These are phyloP conservation scores for Euzetes globulus DNA, from an alignment of 2,888 invertebrate genomes.

Conservation along the genomic window DNA sequence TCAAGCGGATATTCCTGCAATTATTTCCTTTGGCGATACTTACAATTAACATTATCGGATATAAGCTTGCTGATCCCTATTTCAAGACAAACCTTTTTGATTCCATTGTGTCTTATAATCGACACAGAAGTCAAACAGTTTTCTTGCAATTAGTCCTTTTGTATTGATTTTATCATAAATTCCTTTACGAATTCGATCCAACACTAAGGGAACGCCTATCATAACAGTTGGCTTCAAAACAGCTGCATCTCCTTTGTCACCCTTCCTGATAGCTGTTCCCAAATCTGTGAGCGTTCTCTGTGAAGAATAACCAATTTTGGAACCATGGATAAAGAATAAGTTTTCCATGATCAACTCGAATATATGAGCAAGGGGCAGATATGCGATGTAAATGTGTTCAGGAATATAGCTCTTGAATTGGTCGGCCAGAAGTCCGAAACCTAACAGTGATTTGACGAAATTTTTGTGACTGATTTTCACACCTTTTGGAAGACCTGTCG, in stretches of 20 bases:
- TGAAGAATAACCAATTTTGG: constrained; percentile 91
- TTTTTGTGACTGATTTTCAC: constrained; percentile 42
- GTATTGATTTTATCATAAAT: constrained; percentile 80
- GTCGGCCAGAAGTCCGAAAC: not conserved
- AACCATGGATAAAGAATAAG: constrained; percentile 68
- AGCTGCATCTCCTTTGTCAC: constrained; percentile 85
- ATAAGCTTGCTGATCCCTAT: too few species aligned
- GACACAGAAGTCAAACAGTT: constrained; percentile 88
- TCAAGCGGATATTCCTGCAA: too few species aligned
- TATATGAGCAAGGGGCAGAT: constrained; percentile 92
- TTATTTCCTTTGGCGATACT: too few species aligned
- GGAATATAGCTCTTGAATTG: not conserved
- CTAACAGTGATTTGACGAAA: constrained; percentile 32
- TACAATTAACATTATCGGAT: too few species aligned
- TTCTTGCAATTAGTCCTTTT: constrained; percentile 66
- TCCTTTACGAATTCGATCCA: constrained; percentile 94
- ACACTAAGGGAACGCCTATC: constrained; percentile 89
- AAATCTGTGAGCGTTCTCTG: constrained; percentile 65
- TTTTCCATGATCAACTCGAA: constrained; percentile 77
- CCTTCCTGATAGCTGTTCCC: constrained; percentile 64
- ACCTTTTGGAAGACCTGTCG: constrained; percentile 51
- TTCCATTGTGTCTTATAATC: constrained; percentile 82
- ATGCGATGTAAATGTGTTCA: constrained; percentile 79
- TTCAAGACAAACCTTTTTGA: constrained; percentile 51
- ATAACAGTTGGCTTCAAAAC: constrained; percentile 84